Base-by-base conservation (phyloP, 2,797 vertebrate species). In the Choloepus didactylus region DNA sequence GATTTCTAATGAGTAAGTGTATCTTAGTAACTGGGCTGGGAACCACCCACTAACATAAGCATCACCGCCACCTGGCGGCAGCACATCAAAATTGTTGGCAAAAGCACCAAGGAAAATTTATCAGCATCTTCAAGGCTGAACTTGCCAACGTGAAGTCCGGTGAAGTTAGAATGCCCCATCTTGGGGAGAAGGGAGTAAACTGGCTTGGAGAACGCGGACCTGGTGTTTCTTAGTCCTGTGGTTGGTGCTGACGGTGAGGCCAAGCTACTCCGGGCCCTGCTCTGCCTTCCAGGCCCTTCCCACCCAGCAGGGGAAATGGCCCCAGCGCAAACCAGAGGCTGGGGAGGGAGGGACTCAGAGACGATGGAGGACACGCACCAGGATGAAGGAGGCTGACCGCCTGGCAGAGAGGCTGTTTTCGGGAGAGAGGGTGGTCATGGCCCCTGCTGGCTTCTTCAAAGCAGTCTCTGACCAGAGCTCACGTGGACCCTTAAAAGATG, bases 341-440 rank as follows among this genome's bases (percentile, higher is more conserved):
- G 29, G 27, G 59, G 56, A 92, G 4, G 19, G 25, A 60, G 41
- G 54, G 46, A 41, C 49, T 72, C 12, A 18, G 56, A 46, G 31
- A 41, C 14, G 46, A 56, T 5, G 23, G 70, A 35, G 62, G 46
- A 1, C 88, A 92, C 96, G 3, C 25, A 98, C 97, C 96, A 97
- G 93, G 93, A 98, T 98, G 91, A 96, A 98, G 91, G 97, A 97
- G 81, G 97, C 97, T 0, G 97, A 98, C 29, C 60, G 91, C 84
- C 87, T 89, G 46, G 96, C 97, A 12, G 97, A 98, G n/a, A 97
- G 62, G 91, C 97, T 97, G 72, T 97, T 98, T 94, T 98, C 97
- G 0, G 97, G 97, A 92, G 96, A 97, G 70, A 98, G 95, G 69
- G 97, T 98, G 79, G 97, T 97, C 97, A 98, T 98, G 80, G 41